Evolutionary conservation across 64 coral and sea anemone species (phyloP).

Genomic region (Anthopleura sola): DNA sequence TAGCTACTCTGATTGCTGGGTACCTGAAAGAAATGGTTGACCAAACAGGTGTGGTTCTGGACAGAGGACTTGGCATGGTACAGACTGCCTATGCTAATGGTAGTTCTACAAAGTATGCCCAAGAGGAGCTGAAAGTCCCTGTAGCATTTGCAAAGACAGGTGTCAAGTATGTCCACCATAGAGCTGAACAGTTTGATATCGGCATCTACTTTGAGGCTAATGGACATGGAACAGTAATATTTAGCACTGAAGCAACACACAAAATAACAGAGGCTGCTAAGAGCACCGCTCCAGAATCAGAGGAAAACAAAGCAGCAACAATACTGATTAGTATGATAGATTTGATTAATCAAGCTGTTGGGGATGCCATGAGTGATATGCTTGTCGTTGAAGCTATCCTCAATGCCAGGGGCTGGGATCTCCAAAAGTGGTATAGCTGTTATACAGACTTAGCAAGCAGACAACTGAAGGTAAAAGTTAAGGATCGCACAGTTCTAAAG

Average conservation of each 20-base stretch:
- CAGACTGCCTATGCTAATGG: slow-evolving; percentile 99
- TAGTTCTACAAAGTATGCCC: slow-evolving; percentile 83
- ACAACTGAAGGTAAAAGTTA: slow-evolving; percentile 81
- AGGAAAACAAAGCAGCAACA: slow-evolving; percentile 59
- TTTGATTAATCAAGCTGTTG: slow-evolving; percentile 91
- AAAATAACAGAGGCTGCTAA: slow-evolving; percentile 55
- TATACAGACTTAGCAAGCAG: slow-evolving; percentile 85
- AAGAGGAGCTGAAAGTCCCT: slow-evolving; percentile 63
- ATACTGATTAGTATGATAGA: slow-evolving; percentile 73
- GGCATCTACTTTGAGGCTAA: slow-evolving; percentile 99
- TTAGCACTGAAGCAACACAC: slow-evolving; percentile 54
- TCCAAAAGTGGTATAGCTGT: slow-evolving; percentile 62
- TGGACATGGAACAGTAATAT: slow-evolving; percentile 89
- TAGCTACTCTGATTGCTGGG: slow-evolving; percentile 84
- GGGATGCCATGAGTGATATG: slow-evolving; percentile 94
- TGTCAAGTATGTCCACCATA: slow-evolving; percentile 91
- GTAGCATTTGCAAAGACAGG: slow-evolving; percentile 94
- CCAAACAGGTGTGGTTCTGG: slow-evolving; percentile 55
- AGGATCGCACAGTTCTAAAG: slow-evolving; percentile 83
- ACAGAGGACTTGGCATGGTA: slow-evolving; percentile 84
- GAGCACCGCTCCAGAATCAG: slow-evolving; percentile 19
- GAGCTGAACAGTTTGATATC: slow-evolving; percentile 87
- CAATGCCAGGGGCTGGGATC: slow-evolving; percentile 67
- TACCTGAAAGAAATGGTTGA: slow-evolving; percentile 95
- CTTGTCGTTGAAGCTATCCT: slow-evolving; percentile 88